These are phyloP conservation scores for Urechis unicinctus DNA, from an alignment of 2,888 invertebrate genomes.

Conservation along the genomic window DNA sequence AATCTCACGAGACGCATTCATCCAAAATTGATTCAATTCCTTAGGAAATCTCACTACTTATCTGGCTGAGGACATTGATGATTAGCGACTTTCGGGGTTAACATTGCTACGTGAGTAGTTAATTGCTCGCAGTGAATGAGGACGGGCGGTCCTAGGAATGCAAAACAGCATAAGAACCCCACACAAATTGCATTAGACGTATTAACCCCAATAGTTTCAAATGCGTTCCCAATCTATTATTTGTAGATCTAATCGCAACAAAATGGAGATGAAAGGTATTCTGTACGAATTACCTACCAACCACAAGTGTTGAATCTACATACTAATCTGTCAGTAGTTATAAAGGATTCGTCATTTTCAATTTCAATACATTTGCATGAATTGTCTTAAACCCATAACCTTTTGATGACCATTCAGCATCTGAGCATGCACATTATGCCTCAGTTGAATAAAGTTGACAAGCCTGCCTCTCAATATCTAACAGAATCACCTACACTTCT, in stretches of 20 bases:
- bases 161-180: slow-evolving; percentile 43
- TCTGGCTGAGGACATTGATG: no score
- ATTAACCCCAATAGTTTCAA: slow-evolving; percentile 52
- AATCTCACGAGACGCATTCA: no score
- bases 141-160: no score
- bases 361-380: neutral
- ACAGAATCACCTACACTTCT: slow-evolving; percentile 46
- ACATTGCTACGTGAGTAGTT: no score
- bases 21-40: no score
- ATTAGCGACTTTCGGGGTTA: no score
- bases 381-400: slow-evolving; percentile 70
- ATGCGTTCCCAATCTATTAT: slow-evolving; percentile 60
- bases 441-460: slow-evolving; percentile 43
- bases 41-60: no score
- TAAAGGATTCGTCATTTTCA: slow-evolving; percentile 51
- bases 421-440: slow-evolving; percentile 46
- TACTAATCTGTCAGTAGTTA: slow-evolving; percentile 75
- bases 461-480: slow-evolving; percentile 48
- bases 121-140: no score
- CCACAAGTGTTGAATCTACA: slow-evolving; percentile 78
- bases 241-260: no score
- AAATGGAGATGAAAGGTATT: no score
- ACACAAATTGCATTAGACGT: slow-evolving; percentile 42
- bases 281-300: no score
- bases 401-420: slow-evolving; percentile 58